Conservation (phyloP, 2,797 vertebrate genomes). For the Leuciscus waleckii region DNA sequence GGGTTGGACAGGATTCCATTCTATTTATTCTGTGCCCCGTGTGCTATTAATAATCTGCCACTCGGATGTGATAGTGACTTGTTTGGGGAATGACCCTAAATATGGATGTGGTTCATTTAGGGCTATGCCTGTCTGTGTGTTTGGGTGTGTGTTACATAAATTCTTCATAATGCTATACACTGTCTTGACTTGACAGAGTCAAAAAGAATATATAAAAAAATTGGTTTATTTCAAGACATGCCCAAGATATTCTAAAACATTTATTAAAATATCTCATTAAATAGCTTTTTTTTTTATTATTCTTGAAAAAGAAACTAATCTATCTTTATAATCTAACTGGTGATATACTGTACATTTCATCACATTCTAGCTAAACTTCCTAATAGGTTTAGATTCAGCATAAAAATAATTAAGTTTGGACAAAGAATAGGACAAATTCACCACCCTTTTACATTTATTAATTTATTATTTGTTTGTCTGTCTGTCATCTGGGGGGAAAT, state of each 20-base stretch:
- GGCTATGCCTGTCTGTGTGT: neutral
- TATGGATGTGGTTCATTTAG: neutral
- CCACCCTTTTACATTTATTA: neutral
- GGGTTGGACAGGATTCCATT: slow-evolving; percentile 22
- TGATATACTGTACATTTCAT: neutral
- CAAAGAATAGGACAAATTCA: neutral
- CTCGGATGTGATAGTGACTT: slow-evolving; percentile 8
- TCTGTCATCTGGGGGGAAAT: neutral
- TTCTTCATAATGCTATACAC: neutral
- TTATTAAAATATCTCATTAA: neutral
- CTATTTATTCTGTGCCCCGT: slow-evolving; percentile 23
- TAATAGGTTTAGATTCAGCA: neutral
- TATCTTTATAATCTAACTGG: neutral
- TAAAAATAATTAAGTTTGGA: neutral
- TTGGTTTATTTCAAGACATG: neutral
- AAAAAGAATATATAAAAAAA: neutral
- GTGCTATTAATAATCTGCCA: slow-evolving; percentile 42
- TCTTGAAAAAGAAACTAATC: neutral
- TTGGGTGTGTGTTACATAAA: neutral
- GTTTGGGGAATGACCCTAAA: slow-evolving; percentile 9
- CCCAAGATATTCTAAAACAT: neutral
- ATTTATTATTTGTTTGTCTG: neutral
- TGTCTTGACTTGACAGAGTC: neutral
- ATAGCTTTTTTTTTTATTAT: neutral
- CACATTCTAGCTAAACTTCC: neutral